phyloP scores from a whole-genome alignment of 2,113 vertebrate genomes.

The Nothobranchius furzeri region DNA sequence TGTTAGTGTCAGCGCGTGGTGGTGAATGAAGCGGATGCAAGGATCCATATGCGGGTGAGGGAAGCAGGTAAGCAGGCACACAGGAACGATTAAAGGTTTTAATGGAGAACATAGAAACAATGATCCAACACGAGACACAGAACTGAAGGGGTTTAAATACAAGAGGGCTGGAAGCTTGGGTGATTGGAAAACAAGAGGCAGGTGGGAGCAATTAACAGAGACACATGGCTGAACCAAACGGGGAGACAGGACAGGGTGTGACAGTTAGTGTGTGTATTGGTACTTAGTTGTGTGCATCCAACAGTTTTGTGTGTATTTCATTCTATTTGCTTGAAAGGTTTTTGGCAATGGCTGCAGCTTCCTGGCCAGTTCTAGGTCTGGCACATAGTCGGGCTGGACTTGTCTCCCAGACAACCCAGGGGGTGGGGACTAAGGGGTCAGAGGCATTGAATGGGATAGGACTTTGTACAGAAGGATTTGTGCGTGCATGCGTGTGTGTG shows the following conservation, averaged over 20 bases:
- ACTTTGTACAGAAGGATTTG: neutral
- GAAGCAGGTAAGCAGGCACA: too few relatives aligned
- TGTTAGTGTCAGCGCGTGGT: slow-evolving; percentile 1
- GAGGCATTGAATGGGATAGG: slow-evolving; percentile 2
- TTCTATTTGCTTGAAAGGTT: slow-evolving; percentile 40
- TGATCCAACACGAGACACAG: too few relatives aligned
- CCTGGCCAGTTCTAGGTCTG: slow-evolving; percentile 31
- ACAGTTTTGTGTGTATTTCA: slow-evolving; percentile 11
- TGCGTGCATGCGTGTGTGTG: slow-evolving; percentile 35
- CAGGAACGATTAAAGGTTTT: too few relatives aligned
- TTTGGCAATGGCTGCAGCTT: slow-evolving; percentile 43
- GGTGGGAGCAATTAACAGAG: too few relatives aligned
- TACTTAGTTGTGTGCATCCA: slow-evolving; percentile 15
- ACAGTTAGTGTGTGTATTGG: too few relatives aligned
- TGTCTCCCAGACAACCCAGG: slow-evolving; percentile 55
- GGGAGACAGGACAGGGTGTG: too few relatives aligned
- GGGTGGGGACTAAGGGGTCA: slow-evolving; percentile 35
- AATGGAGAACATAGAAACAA: too few relatives aligned
- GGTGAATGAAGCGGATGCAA: slow-evolving; percentile 1
- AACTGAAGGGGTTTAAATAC: too few relatives aligned
- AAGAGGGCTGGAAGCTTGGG: too few relatives aligned
- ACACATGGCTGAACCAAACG: too few relatives aligned
- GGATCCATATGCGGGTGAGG: too few relatives aligned
- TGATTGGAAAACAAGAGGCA: too few relatives aligned
- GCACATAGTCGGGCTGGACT: slow-evolving; percentile 41